Evolutionary conservation across 2,888 invertebrate genomes (phyloP).

Genomic region (Coenonympha glycerion): DNA sequence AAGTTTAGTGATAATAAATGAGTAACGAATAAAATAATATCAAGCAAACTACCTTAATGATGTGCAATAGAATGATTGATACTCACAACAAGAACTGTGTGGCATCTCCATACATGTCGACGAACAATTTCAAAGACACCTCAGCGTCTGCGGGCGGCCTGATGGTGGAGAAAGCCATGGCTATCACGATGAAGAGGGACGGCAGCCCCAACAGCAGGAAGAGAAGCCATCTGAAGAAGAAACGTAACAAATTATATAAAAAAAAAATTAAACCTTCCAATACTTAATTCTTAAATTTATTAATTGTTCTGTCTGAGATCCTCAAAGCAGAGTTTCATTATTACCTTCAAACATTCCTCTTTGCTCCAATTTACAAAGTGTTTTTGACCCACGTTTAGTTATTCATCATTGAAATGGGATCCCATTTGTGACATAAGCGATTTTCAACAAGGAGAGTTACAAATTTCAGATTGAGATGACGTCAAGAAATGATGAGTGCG

Average conservation of each 20-base stretch:
- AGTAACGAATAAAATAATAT: neutral
- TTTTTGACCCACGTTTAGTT: too few species aligned
- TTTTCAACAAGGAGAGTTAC: too few species aligned
- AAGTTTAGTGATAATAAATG: neutral
- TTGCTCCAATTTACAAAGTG: too few species aligned
- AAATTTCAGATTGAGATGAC: too few species aligned
- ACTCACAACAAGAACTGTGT: conserved; percentile 60
- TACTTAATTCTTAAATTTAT: too few species aligned
- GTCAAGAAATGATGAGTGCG: too few species aligned
- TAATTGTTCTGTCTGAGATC: too few species aligned
- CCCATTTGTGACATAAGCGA: too few species aligned
- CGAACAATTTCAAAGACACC: conserved; percentile 63
- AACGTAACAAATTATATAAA: neutral
- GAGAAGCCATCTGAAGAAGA: conserved; percentile 59
- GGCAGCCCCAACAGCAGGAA: conserved; percentile 78
- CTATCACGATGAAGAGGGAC: conserved; percentile 77
- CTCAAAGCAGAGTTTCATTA: too few species aligned
- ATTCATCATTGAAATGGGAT: too few species aligned
- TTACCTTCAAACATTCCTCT: too few species aligned
- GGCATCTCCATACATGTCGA: conserved; percentile 64
- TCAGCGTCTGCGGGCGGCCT: conserved; percentile 80
- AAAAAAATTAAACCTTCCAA: too few species aligned
- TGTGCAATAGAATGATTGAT: neutral
- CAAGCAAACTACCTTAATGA: neutral
- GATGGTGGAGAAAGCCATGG: conserved; percentile 82